These are phyloP conservation scores for Theonella swinhoei DNA, from an alignment of 37 sponge, comb jelly and placozoan genomes.

Conservation along the genomic window DNA sequence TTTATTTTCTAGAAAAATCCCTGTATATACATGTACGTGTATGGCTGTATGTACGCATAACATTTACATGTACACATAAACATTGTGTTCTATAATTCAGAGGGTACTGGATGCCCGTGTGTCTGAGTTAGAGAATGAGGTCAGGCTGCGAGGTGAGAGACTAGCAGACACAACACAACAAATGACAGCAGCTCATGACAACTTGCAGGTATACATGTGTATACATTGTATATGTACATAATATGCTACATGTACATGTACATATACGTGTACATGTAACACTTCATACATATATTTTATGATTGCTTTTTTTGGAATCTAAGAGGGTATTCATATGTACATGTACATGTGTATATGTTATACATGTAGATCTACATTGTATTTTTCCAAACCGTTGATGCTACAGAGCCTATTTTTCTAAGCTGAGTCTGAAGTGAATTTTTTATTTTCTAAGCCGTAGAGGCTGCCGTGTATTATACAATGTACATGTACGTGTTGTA, in stretches of 20 bases:
- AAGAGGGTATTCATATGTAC: neutral
- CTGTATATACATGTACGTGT: no score
- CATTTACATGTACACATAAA: no score
- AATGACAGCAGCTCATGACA: constrained; percentile 21
- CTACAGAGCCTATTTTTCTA: no score
- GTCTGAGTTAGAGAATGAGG: constrained; percentile 2
- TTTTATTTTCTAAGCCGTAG: neutral
- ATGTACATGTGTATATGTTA: neutral
- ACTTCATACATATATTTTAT: neutral
- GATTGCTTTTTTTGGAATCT: neutral
- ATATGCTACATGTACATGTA: no score
- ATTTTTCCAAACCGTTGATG: no score
- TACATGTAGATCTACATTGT: no score
- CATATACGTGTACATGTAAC: neutral
- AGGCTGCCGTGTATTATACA: neutral
- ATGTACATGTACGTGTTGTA: neutral
- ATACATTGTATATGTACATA: neutral
- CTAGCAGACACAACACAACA: constrained; percentile 12
- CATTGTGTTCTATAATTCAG: no score
- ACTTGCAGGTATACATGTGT: constrained; percentile 5
- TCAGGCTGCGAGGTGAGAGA: neutral
- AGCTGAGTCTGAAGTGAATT: no score
- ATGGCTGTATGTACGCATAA: no score
- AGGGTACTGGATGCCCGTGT: no score
- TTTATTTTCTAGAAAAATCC: no score